Conservation (phyloP, 2,113 vertebrate species). For the Alligator mississippiensis region DNA sequence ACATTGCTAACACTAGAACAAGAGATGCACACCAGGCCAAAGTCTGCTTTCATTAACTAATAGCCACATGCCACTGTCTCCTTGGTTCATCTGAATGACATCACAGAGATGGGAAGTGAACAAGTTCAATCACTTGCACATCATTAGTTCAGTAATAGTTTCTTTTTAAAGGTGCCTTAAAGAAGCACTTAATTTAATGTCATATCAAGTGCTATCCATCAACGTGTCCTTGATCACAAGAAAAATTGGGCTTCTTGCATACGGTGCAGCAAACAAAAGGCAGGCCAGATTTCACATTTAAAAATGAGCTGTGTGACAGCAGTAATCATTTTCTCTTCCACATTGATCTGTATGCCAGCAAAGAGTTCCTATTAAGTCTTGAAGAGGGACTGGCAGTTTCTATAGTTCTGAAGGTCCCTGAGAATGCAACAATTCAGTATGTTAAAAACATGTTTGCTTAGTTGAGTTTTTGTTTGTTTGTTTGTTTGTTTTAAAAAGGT, state of each 20-base stretch:
- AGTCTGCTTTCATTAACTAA: slow-evolving; percentile 19
- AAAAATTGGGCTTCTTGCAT: slow-evolving; percentile 38
- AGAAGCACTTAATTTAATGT: slow-evolving; percentile 54
- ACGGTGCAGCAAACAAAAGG: slow-evolving; percentile 41
- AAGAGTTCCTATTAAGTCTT: slow-evolving; percentile 50
- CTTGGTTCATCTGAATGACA: slow-evolving; percentile 27
- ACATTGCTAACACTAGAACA: neutral
- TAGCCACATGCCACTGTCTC: neutral
- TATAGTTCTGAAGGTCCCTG: neutral
- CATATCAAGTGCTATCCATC: slow-evolving; percentile 33
- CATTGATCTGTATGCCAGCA: slow-evolving; percentile 49
- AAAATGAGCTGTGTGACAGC: slow-evolving; percentile 57
- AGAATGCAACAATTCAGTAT: slow-evolving; percentile 41
- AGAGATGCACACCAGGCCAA: neutral
- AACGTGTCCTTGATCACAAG: slow-evolving; percentile 21
- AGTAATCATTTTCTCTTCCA: slow-evolving; percentile 49
- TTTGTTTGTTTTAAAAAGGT: slow-evolving; percentile 16
- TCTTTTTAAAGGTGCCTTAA: slow-evolving; percentile 48
- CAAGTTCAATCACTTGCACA: slow-evolving; percentile 33
- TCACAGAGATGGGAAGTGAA: slow-evolving; percentile 25
- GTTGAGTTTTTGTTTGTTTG: no score
- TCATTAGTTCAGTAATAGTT: slow-evolving; percentile 49
- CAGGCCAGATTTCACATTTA: slow-evolving; percentile 44
- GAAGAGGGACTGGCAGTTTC: slow-evolving; percentile 27
- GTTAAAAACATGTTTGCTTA: slow-evolving; percentile 3